Evolutionary conservation across 2,797 vertebrate species (phyloP).

Genomic region (Tragelaphus oryx): DNA sequence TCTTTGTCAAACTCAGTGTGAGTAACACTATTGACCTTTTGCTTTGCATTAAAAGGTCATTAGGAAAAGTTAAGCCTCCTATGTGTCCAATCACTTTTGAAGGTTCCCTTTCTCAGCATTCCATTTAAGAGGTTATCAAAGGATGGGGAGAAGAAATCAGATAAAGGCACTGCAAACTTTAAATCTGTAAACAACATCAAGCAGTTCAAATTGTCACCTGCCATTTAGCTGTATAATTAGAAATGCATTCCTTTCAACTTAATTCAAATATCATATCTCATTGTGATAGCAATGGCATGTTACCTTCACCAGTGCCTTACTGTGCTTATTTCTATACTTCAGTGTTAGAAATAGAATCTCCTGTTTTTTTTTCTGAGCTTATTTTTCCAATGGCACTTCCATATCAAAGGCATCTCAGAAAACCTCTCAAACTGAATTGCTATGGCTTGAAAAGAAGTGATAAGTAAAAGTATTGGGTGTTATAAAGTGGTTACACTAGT

Average conservation of each 20-base stretch:
- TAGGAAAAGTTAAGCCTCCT: conserved; percentile 52
- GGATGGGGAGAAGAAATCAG: neutral
- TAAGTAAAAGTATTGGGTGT: neutral
- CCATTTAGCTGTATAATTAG: conserved; percentile 47
- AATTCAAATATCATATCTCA: neutral
- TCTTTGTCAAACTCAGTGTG: conserved; percentile 30
- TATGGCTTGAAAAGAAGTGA: neutral
- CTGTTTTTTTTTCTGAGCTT: neutral
- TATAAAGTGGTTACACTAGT: neutral
- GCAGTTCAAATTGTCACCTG: neutral
- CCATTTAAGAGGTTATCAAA: conserved; percentile 60
- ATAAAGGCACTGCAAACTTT: conserved; percentile 63
- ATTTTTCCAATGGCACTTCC: neutral
- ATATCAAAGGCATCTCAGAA: neutral
- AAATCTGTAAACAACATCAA: conserved; percentile 36
- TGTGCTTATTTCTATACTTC: neutral
- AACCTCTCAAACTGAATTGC: neutral
- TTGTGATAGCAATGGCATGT: conserved; percentile 11
- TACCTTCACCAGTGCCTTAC: neutral
- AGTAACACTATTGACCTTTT: conserved; percentile 70
- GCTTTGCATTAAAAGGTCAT: conserved; percentile 50
- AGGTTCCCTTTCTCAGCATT: conserved; percentile 35
- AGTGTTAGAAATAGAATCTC: neutral
- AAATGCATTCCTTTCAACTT: conserved; percentile 52
- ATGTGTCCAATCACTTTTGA: conserved; percentile 50